Evolutionary conservation across 2,888 invertebrate genomes (phyloP).

Genomic region (Tetramorium bicarinatum): DNA sequence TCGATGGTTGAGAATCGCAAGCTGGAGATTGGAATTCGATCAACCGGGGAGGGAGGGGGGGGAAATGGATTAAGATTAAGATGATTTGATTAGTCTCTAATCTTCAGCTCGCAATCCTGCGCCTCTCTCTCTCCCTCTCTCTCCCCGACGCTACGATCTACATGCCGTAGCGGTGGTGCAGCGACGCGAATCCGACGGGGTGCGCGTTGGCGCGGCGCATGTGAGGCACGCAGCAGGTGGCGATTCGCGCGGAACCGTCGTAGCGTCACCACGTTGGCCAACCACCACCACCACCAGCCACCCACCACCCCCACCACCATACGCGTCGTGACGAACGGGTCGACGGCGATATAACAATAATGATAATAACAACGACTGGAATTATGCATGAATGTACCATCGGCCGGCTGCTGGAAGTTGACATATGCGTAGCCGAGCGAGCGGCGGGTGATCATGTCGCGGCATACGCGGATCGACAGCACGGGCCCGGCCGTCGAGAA

Average conservation of each 20-base stretch:
- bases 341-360: neutral
- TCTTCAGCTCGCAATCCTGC: neutral
- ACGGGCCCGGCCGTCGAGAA: constrained; percentile 99
- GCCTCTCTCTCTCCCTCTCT: no score
- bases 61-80: neutral
- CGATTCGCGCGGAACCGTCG: constrained; percentile 22
- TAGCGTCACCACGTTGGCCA: neutral
- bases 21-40: neutral
- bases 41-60: no score
- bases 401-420: constrained; percentile 99
- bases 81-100: neutral
- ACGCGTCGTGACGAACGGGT: neutral
- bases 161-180: neutral
- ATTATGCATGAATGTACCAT: constrained; percentile 90
- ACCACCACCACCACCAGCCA: neutral
- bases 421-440: constrained; percentile 99
- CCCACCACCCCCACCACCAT: neutral
- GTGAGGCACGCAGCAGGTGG: constrained; percentile 65
- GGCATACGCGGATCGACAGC: constrained; percentile 99
- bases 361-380: neutral
- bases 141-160: neutral
- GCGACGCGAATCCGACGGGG: constrained; percentile 79
- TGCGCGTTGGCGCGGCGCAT: constrained; percentile 73
- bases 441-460: constrained; percentile 98
- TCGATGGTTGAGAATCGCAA: constrained; percentile 64